These are phyloP conservation scores for Philereme transversata DNA, from an alignment of 2,888 invertebrate genomes.

Conservation along the genomic window DNA sequence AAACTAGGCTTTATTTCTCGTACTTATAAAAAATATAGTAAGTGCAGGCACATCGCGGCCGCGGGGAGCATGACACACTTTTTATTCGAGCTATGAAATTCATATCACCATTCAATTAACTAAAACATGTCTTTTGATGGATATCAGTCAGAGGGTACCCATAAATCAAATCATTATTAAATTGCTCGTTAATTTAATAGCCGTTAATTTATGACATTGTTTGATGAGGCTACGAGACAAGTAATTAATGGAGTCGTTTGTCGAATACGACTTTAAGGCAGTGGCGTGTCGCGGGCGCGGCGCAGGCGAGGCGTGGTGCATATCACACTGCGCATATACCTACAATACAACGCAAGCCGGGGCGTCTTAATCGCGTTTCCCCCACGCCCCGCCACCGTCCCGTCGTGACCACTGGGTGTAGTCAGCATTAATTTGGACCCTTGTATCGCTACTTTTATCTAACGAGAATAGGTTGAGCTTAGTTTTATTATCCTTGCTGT, in stretches of 20 bases:
- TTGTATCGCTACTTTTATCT: too few relatives aligned
- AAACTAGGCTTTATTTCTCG: too few relatives aligned
- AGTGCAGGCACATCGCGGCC: background rate
- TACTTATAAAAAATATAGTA: background rate
- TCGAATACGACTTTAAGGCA: background rate
- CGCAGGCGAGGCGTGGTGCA: too few relatives aligned
- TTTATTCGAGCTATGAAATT: background rate
- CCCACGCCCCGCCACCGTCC: too few relatives aligned
- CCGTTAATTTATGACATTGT: background rate
- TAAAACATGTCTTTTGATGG: background rate
- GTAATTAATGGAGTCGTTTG: background rate
- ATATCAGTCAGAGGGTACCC: background rate
- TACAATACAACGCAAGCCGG: too few relatives aligned
- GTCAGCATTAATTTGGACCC: too few relatives aligned
- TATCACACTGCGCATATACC: too few relatives aligned
- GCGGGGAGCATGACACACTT: background rate
- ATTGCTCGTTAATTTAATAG: background rate
- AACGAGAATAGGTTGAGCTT: too few relatives aligned
- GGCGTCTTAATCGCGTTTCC: too few relatives aligned
- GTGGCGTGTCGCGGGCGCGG: too few relatives aligned
- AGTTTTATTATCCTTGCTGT: too few relatives aligned
- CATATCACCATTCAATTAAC: background rate
- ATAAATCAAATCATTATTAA: background rate
- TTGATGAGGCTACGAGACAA: conserved; percentile 4
- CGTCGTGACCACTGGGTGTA: too few relatives aligned